A percentile compares a stretch with the other conserved stretches of the same genome.
phyloP scores from a whole-genome alignment of 2,113 vertebrate genomes.

The human (Homo sapiens) region GRCh38 chr12:97519501-97520000 shows the following conservation, averaged over 20 bases:
- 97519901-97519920: background rate
- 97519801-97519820: background rate
- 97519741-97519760: background rate
- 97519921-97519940: background rate
- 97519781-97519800: background rate
- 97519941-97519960: background rate
- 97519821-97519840: background rate
- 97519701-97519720: constrained; percentile 1
- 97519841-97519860: background rate
- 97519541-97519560: background rate
- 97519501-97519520: background rate
- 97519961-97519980: background rate
- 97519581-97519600: background rate
- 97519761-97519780: background rate
- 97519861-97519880: constrained; percentile 30
- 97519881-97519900: background rate
- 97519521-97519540: constrained; percentile 24
- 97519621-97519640: constrained; percentile 13
- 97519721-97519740: background rate
- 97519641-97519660: constrained; percentile 34
- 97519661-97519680: constrained; percentile 38
- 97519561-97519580: background rate
- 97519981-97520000: background rate
- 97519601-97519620: background rate
- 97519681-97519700: background rate